Conservation (phyloP, 2,113 vertebrate genomes). For the Aramus guarauna region DNA sequence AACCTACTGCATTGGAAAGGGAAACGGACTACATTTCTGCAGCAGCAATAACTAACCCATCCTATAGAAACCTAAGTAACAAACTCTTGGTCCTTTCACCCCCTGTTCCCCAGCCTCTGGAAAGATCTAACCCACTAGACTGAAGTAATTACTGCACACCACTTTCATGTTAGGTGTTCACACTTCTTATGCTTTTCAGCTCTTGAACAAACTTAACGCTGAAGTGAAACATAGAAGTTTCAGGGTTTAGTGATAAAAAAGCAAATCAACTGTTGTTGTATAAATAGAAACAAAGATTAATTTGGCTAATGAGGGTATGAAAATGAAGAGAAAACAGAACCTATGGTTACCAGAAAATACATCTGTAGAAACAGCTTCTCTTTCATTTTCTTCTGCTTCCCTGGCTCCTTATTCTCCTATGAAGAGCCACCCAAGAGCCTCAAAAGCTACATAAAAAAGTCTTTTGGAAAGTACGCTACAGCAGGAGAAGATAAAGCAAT, state of each 20-base stretch:
- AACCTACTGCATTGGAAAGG: not conserved
- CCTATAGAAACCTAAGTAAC: not conserved
- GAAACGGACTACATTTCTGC: not conserved
- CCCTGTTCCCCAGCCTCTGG: not conserved
- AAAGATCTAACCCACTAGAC: not conserved
- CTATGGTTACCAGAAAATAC: not conserved
- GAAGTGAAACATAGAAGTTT: not conserved
- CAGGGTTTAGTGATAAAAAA: not conserved
- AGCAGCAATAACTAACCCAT: not conserved
- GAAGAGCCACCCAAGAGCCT: not conserved
- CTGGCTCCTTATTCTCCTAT: not conserved
- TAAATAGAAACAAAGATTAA: not conserved
- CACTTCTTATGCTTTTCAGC: not conserved
- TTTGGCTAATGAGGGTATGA: not conserved
- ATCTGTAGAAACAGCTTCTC: not conserved
- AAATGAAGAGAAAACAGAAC: not conserved
- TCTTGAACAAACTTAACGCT: not conserved
- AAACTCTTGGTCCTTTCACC: not conserved
- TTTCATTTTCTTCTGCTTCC: not conserved
- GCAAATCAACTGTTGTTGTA: not conserved
- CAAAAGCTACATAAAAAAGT: not conserved
- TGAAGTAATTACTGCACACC: not conserved
- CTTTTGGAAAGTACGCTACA: not conserved
- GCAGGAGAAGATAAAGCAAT: not conserved
- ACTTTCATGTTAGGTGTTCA: not conserved